These are phyloP conservation scores for Epicampocera succincta DNA, from an alignment of 2,888 invertebrate species.

Conservation along the genomic window DNA sequence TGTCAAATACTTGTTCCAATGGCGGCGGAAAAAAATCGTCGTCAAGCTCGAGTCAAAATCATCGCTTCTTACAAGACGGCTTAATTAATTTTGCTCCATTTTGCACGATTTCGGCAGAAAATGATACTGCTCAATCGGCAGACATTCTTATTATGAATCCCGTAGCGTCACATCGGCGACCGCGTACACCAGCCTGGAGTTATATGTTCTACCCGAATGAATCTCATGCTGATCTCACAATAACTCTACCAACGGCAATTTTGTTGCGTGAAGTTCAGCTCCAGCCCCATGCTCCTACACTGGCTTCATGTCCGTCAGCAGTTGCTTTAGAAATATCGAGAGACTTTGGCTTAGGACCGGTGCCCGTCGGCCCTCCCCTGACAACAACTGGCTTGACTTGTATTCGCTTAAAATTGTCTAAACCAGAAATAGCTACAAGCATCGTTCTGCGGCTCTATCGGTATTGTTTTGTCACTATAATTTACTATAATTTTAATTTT, in stretches of 20 bases:
- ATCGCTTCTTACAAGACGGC: slow-evolving; percentile 87
- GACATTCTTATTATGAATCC: slow-evolving; percentile 92
- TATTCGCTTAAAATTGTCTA: slow-evolving; percentile 90
- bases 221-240: slow-evolving; percentile 92
- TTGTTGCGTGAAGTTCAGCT: slow-evolving; percentile 93
- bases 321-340: slow-evolving; percentile 93
- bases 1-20: slow-evolving; percentile 78
- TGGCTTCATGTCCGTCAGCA: slow-evolving; percentile 93
- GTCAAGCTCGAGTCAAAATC: slow-evolving; percentile 81
- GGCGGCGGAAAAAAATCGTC: slow-evolving; percentile 78
- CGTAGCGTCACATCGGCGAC: slow-evolving; percentile 90
- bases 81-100: slow-evolving; percentile 95
- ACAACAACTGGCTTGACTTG: slow-evolving; percentile 93
- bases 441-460: slow-evolving; percentile 85
- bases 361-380: slow-evolving; percentile 92
- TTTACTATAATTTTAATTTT: not conserved
- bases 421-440: slow-evolving; percentile 92
- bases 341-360: slow-evolving; percentile 88
- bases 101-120: slow-evolving; percentile 90
- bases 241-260: slow-evolving; percentile 93
- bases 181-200: slow-evolving; percentile 96
- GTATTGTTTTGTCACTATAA: slow-evolving; percentile 70
- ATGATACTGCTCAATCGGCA: slow-evolving; percentile 93
- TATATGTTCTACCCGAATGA: slow-evolving; percentile 97
- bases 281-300: slow-evolving; percentile 91